Conservation (phyloP, 2,888 invertebrate species). For the Synergus japonicus region DNA sequence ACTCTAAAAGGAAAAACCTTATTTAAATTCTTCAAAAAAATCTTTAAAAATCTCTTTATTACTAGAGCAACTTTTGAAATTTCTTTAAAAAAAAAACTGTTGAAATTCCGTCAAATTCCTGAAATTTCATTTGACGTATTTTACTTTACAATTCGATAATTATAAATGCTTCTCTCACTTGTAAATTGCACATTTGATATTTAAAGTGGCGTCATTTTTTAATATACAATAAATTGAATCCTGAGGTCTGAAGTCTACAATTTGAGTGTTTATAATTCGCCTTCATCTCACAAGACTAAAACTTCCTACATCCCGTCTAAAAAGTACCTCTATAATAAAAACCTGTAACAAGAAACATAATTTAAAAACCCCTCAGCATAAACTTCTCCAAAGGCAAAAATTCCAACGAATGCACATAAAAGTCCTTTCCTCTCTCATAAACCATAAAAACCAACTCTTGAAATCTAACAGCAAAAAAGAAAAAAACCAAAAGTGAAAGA, state of each 20-base stretch:
- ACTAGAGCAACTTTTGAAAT: too few species aligned
- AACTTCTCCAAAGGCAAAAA: neutral
- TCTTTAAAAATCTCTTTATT: too few species aligned
- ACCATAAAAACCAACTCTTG: neutral
- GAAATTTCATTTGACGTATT: too few species aligned
- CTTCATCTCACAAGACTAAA: neutral
- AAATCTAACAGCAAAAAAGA: slow-evolving; percentile 46
- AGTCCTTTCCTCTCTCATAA: neutral
- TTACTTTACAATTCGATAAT: too few species aligned
- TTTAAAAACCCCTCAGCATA: neutral
- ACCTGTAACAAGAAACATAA: neutral
- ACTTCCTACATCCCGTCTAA: neutral
- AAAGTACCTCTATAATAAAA: neutral
- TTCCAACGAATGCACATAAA: neutral
- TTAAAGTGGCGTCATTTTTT: too few species aligned
- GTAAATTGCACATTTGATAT: too few species aligned
- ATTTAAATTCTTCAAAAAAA: too few species aligned
- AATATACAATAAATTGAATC: neutral
- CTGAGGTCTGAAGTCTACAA: neutral
- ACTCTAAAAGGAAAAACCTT: too few species aligned
- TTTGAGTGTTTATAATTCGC: neutral
- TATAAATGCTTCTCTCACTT: too few species aligned
- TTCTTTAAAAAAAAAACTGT: too few species aligned
- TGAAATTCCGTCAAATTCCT: too few species aligned
- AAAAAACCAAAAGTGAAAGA: slow-evolving; percentile 31